Evolutionary conservation across 2,888 invertebrate species (phyloP), one percentile per base, ranked within the genome.

Genomic region (Caenorhabditis sp.): DNA sequence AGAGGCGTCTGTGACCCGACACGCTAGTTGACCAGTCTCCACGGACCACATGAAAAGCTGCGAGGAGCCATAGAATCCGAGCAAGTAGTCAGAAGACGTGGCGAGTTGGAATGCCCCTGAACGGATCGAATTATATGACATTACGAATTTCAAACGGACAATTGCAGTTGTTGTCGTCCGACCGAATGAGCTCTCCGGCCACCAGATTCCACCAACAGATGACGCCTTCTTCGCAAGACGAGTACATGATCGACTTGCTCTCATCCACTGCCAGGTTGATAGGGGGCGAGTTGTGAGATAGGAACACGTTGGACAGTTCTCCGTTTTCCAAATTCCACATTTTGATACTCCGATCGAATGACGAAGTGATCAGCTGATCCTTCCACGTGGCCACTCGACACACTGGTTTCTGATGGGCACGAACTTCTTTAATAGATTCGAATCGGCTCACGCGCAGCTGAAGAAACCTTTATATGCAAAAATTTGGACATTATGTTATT

Each of bases 131-230:
- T 24, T 11, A 32, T n/a, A 32, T 5, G 11, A 15, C 4, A 24
- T 24, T 41, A 37, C 13, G 35, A 7, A 13, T 3, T 22, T n/a
- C n/a, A n/a, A n/a, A 58, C 46, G 20, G 8, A 61, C 62, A 66
- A 20, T 39, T 63, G 6, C 53, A 65, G 15, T 72, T 72, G 50
- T 71, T 74, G 20, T 80, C 73, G 11, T 56, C 43, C 0, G 80
- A 53, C 27, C 80, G 45, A 4, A 82, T 58, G 6, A 79, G 58
- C 53, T 79, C 78, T 27, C 78, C 80, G 0, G 71, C 71, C 8
- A 35, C n/a, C 24, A 88, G 32, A 45, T 85, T 76, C 88, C 88
- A 88, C 73, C 86, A 83, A 35, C 86, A 86, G 26, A 88, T 71
- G n/a, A 85, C 61, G 4, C 87, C 87, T 17, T 83, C 81, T 50